Conservation (phyloP, 2,113 vertebrate species). For the Entelurus aequoreus region DNA sequence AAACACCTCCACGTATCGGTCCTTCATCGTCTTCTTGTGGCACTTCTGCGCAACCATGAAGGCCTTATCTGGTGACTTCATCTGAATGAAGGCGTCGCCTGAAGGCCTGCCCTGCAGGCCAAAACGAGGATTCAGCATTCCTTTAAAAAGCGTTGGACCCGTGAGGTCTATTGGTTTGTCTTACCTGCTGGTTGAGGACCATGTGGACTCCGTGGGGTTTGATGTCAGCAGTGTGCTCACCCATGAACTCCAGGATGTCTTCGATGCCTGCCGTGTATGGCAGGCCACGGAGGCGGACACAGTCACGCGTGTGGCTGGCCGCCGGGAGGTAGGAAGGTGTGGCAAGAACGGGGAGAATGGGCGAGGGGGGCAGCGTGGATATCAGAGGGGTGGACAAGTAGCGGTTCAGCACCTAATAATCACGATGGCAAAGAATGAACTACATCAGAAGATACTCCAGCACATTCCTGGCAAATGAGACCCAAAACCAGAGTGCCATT, state of each 20-base stretch:
- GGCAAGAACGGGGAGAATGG: conserved; percentile 80
- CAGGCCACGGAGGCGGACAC: conserved; percentile 85
- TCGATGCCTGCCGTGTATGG: conserved; percentile 92
- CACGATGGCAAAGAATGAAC: neutral
- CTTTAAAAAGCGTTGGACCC: neutral
- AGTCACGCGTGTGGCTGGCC: conserved; percentile 78
- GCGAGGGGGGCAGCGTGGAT: conserved; percentile 81
- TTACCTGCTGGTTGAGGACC: conserved; percentile 97
- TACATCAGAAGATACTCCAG: neutral
- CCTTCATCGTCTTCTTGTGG: conserved; percentile 98
- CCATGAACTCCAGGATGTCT: conserved; percentile 93
- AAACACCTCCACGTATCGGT: conserved; percentile 96
- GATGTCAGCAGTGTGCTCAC: conserved; percentile 87
- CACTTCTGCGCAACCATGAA: conserved; percentile 90
- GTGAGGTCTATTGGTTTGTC: neutral
- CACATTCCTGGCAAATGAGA: neutral
- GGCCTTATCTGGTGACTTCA: conserved; percentile 89
- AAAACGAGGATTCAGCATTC: neutral
- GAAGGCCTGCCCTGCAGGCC: conserved; percentile 85
- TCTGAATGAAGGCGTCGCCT: conserved; percentile 95
- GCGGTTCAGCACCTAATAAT: conserved; percentile 84
- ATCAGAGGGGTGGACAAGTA: conserved; percentile 92
- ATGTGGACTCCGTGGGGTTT: conserved; percentile 95
- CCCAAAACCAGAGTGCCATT: no score
- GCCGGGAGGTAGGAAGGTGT: conserved; percentile 80